phyloP scores from a whole-genome alignment of 2,113 vertebrate species.

The Plestiodon gilberti region DNA sequence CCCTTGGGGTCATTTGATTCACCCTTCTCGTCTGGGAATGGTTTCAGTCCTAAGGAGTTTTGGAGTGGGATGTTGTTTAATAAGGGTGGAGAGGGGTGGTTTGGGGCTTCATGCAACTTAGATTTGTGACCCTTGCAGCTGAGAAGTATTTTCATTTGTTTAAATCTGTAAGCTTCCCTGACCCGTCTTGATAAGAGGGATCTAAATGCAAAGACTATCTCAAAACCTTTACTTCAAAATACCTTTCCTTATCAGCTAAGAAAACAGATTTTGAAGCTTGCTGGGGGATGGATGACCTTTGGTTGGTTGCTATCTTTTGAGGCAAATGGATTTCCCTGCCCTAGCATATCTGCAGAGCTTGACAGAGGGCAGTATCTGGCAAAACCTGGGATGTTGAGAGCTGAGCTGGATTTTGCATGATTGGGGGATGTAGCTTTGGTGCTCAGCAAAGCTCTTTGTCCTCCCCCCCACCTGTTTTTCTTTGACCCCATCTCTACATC shows the following conservation, averaged over 20 bases:
- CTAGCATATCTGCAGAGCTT: not conserved
- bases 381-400: not conserved
- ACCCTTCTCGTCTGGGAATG: too few species aligned
- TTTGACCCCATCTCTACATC: too few species aligned
- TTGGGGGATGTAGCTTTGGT: too few species aligned
- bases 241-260: too few species aligned
- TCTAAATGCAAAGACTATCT: too few species aligned
- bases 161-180: too few species aligned
- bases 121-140: not conserved
- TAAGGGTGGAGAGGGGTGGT: not conserved
- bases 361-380: not conserved
- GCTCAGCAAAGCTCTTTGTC: too few species aligned
- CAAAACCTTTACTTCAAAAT: too few species aligned
- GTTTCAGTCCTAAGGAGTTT: not conserved
- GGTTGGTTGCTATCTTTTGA: not conserved
- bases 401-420: not conserved
- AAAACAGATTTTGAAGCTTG: not conserved
- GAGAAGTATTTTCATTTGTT: not conserved
- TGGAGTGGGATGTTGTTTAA: not conserved
- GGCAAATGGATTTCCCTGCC: not conserved
- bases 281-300: not conserved
- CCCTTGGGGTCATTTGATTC: too few species aligned
- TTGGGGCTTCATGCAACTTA: not conserved
- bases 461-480: too few species aligned
- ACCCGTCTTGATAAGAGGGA: too few species aligned